Evolutionary conservation across 2,888 invertebrate genomes (phyloP).

Genomic region (Drosophila ustulata): DNA sequence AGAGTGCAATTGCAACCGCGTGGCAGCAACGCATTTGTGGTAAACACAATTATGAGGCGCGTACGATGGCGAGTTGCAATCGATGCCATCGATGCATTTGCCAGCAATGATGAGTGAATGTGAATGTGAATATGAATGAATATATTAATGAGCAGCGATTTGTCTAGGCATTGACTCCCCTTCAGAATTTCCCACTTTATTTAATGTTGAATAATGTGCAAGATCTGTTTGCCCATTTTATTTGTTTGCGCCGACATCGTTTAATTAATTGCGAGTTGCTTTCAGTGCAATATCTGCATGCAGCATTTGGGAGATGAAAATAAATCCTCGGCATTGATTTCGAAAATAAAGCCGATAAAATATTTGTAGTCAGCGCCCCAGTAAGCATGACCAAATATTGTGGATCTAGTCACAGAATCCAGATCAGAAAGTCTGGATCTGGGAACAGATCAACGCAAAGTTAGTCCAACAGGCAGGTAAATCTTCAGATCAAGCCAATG

Average conservation of each 20-base stretch:
- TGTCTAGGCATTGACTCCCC: constrained; percentile 62
- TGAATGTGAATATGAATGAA: constrained; percentile 62
- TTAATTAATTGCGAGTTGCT: constrained; percentile 67
- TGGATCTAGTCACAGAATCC: constrained; percentile 59
- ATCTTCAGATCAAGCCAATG: constrained; percentile 25
- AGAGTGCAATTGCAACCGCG: constrained; percentile 73
- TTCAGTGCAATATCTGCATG: constrained; percentile 37
- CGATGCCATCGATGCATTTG: constrained; percentile 59
- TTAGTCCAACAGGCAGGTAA: constrained; percentile 58
- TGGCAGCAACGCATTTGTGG: constrained; percentile 46
- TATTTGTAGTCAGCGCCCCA: constrained; percentile 60
- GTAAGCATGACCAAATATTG: constrained; percentile 66
- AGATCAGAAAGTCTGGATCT: constrained; percentile 36
- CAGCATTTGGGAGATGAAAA: not conserved
- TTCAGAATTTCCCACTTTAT: constrained; percentile 36
- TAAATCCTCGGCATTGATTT: not conserved
- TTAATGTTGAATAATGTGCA: constrained; percentile 71
- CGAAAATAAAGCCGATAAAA: constrained; percentile 12
- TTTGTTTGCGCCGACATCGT: constrained; percentile 41
- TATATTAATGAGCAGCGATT: constrained; percentile 84
- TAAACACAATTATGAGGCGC: constrained; percentile 59
- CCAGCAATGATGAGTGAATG: constrained; percentile 80
- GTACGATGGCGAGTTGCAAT: constrained; percentile 26
- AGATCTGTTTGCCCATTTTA: constrained; percentile 54
- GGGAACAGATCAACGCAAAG: constrained; percentile 61